Evolutionary conservation across 2,113 vertebrate genomes (phyloP).

Genomic region (Nothobranchius kuhntae): DNA sequence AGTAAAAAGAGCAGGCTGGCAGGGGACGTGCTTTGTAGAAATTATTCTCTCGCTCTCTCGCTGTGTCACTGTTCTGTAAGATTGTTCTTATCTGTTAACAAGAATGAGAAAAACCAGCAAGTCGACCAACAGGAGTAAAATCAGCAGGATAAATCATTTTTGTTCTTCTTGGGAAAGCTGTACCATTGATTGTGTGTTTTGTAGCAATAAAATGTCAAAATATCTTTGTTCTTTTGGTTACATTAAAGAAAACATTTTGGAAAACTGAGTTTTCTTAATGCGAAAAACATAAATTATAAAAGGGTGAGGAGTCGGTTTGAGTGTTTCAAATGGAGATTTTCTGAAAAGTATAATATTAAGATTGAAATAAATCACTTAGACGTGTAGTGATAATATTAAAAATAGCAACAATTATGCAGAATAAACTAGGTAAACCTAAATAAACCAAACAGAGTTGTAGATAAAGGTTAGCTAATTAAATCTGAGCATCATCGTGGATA

Average conservation of each 20-base stretch:
- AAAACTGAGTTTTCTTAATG: neutral
- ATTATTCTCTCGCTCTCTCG: conserved; percentile 10
- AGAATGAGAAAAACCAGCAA: neutral
- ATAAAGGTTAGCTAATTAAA: no score
- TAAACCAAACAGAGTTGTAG: no score
- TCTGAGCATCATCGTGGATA: no score
- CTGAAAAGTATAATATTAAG: no score
- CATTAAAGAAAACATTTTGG: neutral
- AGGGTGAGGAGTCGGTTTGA: neutral
- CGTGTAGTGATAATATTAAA: no score
- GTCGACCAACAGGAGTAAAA: conserved; percentile 1
- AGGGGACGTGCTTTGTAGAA: neutral
- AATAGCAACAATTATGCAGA: no score
- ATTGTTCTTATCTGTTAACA: neutral
- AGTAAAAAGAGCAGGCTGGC: neutral
- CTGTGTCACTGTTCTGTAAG: conserved; percentile 11
- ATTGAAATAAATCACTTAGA: no score
- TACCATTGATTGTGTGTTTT: neutral
- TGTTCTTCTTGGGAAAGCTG: neutral
- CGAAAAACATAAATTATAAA: neutral
- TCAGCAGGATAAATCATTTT: neutral
- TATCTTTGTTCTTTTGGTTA: neutral
- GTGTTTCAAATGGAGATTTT: no score
- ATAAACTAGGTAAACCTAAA: no score
- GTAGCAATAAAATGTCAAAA: neutral